phyloP scores from a whole-genome alignment of 2,113 vertebrate species.

The Passer montanus region DNA sequence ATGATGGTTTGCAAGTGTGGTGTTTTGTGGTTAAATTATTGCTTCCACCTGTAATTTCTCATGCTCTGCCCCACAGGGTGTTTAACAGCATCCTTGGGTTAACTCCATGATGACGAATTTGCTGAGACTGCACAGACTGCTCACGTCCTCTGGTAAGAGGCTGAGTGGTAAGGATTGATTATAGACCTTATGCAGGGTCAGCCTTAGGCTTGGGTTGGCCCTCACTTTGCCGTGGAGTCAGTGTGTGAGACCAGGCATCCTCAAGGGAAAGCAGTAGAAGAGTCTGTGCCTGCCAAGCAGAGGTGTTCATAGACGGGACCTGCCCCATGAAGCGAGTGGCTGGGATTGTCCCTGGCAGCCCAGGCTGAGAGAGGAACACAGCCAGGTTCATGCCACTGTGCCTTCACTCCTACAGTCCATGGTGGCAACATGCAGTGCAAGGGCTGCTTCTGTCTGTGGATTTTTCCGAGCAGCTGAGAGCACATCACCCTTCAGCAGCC shows the following conservation, averaged over 20 bases:
- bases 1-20: neutral
- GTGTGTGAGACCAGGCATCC: neutral
- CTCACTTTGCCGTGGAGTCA: neutral
- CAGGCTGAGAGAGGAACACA: neutral
- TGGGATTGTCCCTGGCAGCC: neutral
- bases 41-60: neutral
- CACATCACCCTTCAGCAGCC: neutral
- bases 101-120: neutral
- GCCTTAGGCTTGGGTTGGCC: neutral
- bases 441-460: neutral
- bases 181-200: neutral
- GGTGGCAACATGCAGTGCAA: neutral
- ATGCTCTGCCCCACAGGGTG: neutral
- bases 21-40: slow-evolving; percentile 33
- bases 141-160: neutral
- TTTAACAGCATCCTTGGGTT: neutral
- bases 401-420: neutral
- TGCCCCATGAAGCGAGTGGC: neutral
- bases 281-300: neutral
- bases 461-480: neutral
- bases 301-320: neutral
- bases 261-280: neutral
- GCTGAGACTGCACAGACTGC: neutral
- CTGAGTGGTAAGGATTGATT: neutral
- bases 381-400: rapidly evolving